phyloP scores from a whole-genome alignment of 2,113 vertebrate genomes.

The Amphiprion ocellaris region DNA sequence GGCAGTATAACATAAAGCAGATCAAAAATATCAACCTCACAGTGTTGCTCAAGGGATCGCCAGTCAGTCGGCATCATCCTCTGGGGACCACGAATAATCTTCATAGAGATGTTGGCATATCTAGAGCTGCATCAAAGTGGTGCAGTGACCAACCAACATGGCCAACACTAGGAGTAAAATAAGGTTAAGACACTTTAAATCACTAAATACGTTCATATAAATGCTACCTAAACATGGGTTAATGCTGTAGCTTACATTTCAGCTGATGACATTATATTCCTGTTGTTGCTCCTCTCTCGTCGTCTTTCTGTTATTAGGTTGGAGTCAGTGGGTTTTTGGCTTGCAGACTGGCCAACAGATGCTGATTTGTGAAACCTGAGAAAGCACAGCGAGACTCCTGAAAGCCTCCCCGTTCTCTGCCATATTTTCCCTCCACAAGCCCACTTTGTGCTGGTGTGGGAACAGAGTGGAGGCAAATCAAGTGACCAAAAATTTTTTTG shows the following conservation, averaged over 20 bases:
- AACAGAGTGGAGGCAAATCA: slow-evolving; percentile 50
- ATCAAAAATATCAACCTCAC: no score
- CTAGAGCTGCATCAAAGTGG: no score
- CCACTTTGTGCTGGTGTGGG: slow-evolving; percentile 39
- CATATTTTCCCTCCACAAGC: slow-evolving; percentile 49
- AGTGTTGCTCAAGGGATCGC: no score
- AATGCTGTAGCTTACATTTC: slow-evolving; percentile 16
- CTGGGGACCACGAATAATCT: no score
- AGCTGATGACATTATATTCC: slow-evolving; percentile 20
- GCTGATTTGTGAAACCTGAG: slow-evolving; percentile 81
- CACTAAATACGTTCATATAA: no score
- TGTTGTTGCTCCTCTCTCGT: slow-evolving; percentile 23
- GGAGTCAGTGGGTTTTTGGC: slow-evolving; percentile 68
- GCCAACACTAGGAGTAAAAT: no score
- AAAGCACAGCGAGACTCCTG: slow-evolving; percentile 72
- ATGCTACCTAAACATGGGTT: no score
- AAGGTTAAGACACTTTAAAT: no score
- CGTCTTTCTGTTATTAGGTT: slow-evolving; percentile 51
- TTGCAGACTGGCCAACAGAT: slow-evolving; percentile 74
- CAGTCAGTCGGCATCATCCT: no score
- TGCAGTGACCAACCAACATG: no score
- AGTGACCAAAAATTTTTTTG: slow-evolving; percentile 52
- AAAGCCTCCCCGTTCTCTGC: slow-evolving; percentile 54
- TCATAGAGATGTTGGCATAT: no score
- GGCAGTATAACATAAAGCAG: no score